A percentile compares a stretch with the other conserved stretches of the same genome.
These are phyloP conservation scores for Drosophila merina DNA, from an alignment of 2,888 invertebrate species.

Conservation along the genomic window DNA sequence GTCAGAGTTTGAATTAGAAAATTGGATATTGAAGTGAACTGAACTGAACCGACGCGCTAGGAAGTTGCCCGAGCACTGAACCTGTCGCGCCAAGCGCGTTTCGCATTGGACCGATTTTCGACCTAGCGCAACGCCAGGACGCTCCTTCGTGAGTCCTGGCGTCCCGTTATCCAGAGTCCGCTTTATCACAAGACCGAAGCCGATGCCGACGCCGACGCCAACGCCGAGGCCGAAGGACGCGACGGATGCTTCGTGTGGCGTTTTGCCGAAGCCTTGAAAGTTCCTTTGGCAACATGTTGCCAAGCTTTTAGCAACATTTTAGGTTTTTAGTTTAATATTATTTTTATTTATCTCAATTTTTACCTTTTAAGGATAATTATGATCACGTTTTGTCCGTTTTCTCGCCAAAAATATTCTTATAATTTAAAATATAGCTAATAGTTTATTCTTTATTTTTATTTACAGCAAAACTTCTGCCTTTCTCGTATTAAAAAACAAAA, in stretches of 20 bases:
- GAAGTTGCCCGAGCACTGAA: slow-evolving; percentile 84
- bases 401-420: no score
- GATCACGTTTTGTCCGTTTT: no score
- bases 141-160: slow-evolving; percentile 24
- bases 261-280: not conserved
- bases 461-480: no score
- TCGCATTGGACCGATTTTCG: slow-evolving; percentile 58
- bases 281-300: slow-evolving; percentile 48
- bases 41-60: slow-evolving; percentile 82
- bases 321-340: no score
- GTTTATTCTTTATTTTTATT: no score
- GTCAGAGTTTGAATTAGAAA: not conserved
- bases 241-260: not conserved
- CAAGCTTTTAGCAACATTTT: slow-evolving; percentile 4
- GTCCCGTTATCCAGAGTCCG: slow-evolving; percentile 6
- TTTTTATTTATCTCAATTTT: no score
- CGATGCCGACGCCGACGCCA: slow-evolving; percentile 9
- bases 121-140: slow-evolving; percentile 45
- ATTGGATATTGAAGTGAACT: slow-evolving; percentile 18
- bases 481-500: no score
- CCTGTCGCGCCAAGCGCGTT: slow-evolving; percentile 54
- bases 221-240: slow-evolving; percentile 2
- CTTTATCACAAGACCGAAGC: not conserved
- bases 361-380: no score
- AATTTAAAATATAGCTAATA: no score